These are phyloP conservation scores for Hemiscyllium ocellatum DNA, from an alignment of 2,113 vertebrate genomes.

Conservation along the genomic window DNA sequence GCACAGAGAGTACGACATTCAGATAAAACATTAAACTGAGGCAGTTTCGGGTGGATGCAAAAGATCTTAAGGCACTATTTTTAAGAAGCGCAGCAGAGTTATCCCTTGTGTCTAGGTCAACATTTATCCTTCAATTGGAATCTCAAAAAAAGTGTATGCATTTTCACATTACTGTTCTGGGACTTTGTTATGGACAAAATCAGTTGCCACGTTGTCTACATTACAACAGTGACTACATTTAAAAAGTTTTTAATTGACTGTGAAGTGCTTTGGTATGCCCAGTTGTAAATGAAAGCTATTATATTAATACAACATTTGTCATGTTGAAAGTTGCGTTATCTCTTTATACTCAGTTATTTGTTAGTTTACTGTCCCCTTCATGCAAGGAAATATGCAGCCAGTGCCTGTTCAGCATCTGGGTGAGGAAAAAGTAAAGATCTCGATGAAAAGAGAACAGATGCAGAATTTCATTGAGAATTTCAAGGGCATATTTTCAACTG, in stretches of 20 bases:
- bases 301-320: not conserved
- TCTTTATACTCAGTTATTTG: not conserved
- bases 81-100: no score
- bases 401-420: not conserved
- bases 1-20: not conserved
- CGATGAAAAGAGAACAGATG: not conserved
- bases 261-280: not conserved
- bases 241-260: not conserved
- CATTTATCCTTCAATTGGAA: not conserved
- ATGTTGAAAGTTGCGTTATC: not conserved
- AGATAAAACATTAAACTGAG: not conserved
- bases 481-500: not conserved
- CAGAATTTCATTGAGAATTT: not conserved
- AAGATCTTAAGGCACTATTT: no score
- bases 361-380: not conserved
- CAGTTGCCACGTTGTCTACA: not conserved
- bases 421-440: not conserved
- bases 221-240: not conserved
- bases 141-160: not conserved
- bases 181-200: not conserved
- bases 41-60: not conserved
- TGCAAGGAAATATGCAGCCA: not conserved
- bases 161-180: not conserved
- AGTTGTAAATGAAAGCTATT: not conserved
- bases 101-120: no score